Percentiles rank a stretch among this genome's conserved stretches.
phyloP scores from a whole-genome alignment of 2,888 invertebrate genomes.

The Mythimna loreyi region DNA sequence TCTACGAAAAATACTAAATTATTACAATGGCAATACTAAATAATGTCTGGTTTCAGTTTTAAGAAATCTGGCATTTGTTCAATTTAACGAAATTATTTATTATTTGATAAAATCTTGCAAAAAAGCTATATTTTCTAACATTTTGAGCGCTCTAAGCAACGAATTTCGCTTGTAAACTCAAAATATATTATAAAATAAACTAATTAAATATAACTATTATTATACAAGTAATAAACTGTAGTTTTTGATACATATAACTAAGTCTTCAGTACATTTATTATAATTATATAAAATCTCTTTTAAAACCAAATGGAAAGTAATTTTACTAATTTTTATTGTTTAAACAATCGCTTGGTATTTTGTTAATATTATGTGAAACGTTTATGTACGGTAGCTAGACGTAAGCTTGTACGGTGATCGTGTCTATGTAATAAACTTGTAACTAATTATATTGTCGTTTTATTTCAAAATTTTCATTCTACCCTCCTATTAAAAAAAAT shows the following conservation, averaged over 20 bases:
- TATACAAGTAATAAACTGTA: constrained; percentile 50
- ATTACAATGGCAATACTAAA: neutral
- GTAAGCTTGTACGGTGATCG: constrained; percentile 51
- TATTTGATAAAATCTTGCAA: neutral
- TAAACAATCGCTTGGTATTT: constrained; percentile 57
- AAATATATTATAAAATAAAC: constrained; percentile 46
- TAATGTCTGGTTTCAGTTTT: constrained; percentile 49
- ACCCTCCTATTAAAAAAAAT: too few species aligned
- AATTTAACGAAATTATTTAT: constrained; percentile 10
- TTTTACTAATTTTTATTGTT: constrained; percentile 63
- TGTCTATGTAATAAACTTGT: constrained; percentile 64
- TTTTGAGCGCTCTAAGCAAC: constrained; percentile 41
- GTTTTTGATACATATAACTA: constrained; percentile 68
- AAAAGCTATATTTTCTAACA: neutral
- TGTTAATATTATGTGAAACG: constrained; percentile 63
- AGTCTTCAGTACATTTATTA: constrained; percentile 49
- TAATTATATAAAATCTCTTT: constrained; percentile 61
- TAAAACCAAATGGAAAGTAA: constrained; percentile 62
- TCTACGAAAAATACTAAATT: constrained; percentile 40
- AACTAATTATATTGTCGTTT: constrained; percentile 59
- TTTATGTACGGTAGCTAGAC: constrained; percentile 61
- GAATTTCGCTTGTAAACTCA: constrained; percentile 51
- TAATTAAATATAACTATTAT: constrained; percentile 57
- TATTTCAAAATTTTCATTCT: constrained; percentile 25
- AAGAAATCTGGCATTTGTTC: constrained; percentile 47